These are phyloP conservation scores for Flexamia atlantica DNA, from an alignment of 2,888 invertebrate species.

Conservation along the genomic window DNA sequence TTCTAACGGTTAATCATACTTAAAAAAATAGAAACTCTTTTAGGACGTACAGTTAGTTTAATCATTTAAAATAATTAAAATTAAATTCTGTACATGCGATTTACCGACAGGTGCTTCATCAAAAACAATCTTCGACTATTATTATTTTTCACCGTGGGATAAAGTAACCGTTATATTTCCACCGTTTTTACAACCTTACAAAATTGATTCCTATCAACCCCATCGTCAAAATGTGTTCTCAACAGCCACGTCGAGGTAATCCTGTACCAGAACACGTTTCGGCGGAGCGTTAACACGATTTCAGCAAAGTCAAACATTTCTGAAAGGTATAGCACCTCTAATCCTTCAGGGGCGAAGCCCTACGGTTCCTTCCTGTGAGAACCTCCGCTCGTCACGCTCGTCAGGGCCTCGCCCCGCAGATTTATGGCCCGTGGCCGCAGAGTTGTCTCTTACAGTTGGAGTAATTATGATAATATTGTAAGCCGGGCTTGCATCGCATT, in stretches of 20 bases:
- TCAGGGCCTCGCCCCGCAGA: conserved; percentile 25
- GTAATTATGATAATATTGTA: conserved; percentile 36
- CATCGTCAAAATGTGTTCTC: too few species aligned
- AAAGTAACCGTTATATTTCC: too few species aligned
- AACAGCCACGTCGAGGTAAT: neutral
- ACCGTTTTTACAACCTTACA: too few species aligned
- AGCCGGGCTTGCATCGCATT: neutral
- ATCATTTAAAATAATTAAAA: too few species aligned
- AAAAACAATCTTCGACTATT: too few species aligned
- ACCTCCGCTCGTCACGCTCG: conserved; percentile 18
- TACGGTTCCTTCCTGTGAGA: conserved; percentile 2
- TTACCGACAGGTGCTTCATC: too few species aligned
- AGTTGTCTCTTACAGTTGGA: conserved; percentile 25
- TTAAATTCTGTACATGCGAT: too few species aligned
- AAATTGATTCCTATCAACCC: neutral
- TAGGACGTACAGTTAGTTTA: too few species aligned
- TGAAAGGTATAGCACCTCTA: neutral
- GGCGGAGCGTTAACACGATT: neutral
- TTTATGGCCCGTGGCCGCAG: conserved; percentile 10
- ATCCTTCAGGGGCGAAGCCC: neutral
- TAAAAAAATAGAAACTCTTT: too few species aligned
- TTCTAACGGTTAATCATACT: too few species aligned
- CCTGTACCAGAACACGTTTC: neutral
- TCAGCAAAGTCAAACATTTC: neutral
- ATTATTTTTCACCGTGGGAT: too few species aligned